These are phyloP conservation scores for Jacana jacana DNA, from an alignment of 2,113 vertebrate genomes.

Conservation along the genomic window DNA sequence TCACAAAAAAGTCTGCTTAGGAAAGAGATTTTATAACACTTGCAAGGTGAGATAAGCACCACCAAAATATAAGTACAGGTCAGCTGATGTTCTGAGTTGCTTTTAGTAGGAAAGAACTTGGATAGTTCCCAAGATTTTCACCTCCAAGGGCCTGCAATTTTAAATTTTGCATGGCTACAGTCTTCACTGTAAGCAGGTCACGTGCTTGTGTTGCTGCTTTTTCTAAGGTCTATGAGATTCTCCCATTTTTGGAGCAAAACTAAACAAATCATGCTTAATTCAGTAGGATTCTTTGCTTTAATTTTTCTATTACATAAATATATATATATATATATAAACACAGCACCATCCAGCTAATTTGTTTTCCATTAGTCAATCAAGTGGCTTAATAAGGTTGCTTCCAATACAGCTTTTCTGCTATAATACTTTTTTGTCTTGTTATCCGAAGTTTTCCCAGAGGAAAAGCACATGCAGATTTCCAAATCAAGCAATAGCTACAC, in stretches of 20 bases:
- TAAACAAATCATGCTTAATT: neutral
- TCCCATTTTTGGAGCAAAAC: neutral
- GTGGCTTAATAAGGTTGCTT: neutral
- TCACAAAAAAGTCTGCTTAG: neutral
- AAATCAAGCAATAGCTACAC: neutral
- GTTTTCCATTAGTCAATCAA: neutral
- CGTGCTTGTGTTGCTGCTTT: neutral
- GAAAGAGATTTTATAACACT: neutral
- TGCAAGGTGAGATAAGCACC: neutral
- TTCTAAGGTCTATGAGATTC: neutral
- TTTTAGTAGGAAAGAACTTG: neutral
- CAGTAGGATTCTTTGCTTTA: neutral
- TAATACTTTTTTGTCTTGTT: neutral
- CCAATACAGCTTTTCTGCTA: neutral
- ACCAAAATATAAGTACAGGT: neutral
- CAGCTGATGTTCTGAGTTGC: neutral
- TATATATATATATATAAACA: neutral
- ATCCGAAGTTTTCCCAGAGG: neutral
- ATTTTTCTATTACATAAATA: neutral
- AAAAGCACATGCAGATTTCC: neutral
- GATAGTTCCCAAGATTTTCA: neutral
- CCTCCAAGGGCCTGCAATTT: neutral
- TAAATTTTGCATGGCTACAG: neutral
- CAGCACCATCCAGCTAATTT: neutral
- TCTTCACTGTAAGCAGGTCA: neutral